These are phyloP conservation scores for Watsonalla binaria DNA, from an alignment of 2,888 invertebrate species.

Conservation along the genomic window DNA sequence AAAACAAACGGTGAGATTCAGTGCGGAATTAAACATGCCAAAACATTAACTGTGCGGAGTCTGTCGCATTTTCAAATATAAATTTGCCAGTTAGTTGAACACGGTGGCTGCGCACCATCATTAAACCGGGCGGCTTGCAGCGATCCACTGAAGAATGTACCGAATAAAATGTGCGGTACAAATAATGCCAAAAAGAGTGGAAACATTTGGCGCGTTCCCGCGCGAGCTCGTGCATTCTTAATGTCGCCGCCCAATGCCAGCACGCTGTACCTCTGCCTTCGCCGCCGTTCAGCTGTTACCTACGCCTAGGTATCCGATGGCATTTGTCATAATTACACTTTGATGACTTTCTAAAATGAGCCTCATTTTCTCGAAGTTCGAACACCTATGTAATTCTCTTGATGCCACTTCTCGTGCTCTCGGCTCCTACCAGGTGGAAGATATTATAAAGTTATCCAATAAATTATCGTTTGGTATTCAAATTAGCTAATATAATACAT, in stretches of 20 bases:
- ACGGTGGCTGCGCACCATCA: conserved; percentile 17
- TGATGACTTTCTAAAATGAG: conserved; percentile 15
- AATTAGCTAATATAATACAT: too few species aligned
- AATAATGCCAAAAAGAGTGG: conserved; percentile 15
- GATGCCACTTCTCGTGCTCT: neutral
- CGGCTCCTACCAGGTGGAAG: too few species aligned
- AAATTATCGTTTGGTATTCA: too few species aligned
- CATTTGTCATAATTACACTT: conserved; percentile 20
- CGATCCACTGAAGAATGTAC: conserved; percentile 18
- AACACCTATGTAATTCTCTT: conserved; percentile 5
- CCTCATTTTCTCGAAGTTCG: conserved; percentile 7
- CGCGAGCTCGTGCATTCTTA: conserved; percentile 23
- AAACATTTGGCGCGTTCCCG: conserved; percentile 27
- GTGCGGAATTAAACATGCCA: conserved; percentile 5
- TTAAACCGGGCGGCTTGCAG: conserved; percentile 17
- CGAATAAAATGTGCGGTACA: conserved; percentile 22
- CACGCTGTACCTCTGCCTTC: conserved; percentile 1
- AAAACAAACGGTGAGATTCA: neutral
- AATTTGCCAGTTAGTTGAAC: conserved; percentile 14
- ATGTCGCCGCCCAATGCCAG: conserved; percentile 8
- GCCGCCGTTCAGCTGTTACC: neutral
- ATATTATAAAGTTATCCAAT: too few species aligned
- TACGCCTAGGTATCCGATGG: conserved; percentile 17
- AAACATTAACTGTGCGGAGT: conserved; percentile 10
- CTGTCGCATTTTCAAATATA: conserved; percentile 13